Evolutionary conservation across 2,797 vertebrate species (phyloP).

Genomic region (Acanthis flammea): DNA sequence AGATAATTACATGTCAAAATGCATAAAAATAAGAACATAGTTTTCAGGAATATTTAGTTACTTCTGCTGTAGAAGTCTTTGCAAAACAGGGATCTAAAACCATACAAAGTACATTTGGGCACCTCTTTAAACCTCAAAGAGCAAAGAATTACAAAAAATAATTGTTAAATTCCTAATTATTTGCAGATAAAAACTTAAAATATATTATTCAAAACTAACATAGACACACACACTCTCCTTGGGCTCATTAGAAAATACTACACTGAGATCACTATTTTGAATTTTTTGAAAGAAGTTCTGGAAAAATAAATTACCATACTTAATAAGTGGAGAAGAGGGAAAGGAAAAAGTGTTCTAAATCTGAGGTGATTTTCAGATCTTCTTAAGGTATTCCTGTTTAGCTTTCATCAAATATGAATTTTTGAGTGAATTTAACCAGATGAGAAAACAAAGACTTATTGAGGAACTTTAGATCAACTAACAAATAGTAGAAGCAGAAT

Average conservation of each 20-base stretch:
- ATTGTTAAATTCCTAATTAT: neutral
- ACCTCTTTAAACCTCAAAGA: neutral
- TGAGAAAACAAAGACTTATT: neutral
- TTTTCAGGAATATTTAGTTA: neutral
- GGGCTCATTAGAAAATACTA: neutral
- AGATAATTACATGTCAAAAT: neutral
- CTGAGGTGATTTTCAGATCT: neutral
- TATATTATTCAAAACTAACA: neutral
- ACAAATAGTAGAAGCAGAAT: neutral
- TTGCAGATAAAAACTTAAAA: neutral
- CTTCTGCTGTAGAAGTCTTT: neutral
- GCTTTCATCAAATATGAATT: neutral
- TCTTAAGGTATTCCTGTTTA: neutral
- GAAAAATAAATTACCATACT: neutral
- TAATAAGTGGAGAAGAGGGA: neutral
- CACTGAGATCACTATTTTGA: neutral
- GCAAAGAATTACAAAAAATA: neutral
- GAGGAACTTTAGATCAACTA: neutral
- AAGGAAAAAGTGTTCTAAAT: neutral
- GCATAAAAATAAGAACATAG: neutral
- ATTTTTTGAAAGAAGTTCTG: neutral
- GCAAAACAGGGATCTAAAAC: neutral
- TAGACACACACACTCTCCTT: neutral
- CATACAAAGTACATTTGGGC: neutral
- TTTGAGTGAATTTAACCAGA: neutral